phyloP scores from a whole-genome alignment of 2,113 vertebrate species.

The Stictonetta naevosa region DNA sequence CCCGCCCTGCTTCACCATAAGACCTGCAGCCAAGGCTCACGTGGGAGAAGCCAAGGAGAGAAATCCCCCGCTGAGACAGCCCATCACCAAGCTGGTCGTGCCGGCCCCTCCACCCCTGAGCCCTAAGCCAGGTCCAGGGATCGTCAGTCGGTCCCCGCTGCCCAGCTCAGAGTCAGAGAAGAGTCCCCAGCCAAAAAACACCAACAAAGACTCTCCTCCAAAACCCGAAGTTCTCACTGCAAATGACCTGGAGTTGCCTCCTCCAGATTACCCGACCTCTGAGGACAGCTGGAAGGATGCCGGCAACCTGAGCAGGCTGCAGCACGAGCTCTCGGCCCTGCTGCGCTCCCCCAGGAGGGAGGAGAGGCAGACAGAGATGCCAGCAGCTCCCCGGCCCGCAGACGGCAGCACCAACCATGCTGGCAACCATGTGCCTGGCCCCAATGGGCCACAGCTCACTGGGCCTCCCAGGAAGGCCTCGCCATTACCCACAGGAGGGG shows the following conservation, averaged over 20 bases:
- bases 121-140: neutral
- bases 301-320: conserved; percentile 70
- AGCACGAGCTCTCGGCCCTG: conserved; percentile 73
- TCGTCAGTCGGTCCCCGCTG: neutral
- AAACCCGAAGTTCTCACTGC: neutral
- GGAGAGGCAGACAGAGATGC: neutral
- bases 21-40: conserved; percentile 6
- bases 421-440: neutral
- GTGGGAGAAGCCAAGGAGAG: neutral
- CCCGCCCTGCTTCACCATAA: conserved; percentile 67
- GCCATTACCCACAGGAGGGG: neutral
- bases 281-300: conserved; percentile 72
- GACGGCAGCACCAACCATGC: rapidly evolving
- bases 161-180: neutral
- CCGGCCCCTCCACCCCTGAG: neutral
- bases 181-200: neutral
- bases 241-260: conserved; percentile 35
- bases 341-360: conserved; percentile 60
- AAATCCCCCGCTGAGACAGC: neutral
- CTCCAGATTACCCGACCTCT: neutral
- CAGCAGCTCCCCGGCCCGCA: rapidly evolving
- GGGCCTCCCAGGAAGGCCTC: neutral
- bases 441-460: neutral
- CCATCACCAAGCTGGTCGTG: neutral
- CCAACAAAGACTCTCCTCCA: neutral